Percentiles rank a stretch among this genome's conserved stretches.
These are phyloP conservation scores for Electrona antarctica DNA, from an alignment of 2,113 vertebrate genomes.

Conservation along the genomic window DNA sequence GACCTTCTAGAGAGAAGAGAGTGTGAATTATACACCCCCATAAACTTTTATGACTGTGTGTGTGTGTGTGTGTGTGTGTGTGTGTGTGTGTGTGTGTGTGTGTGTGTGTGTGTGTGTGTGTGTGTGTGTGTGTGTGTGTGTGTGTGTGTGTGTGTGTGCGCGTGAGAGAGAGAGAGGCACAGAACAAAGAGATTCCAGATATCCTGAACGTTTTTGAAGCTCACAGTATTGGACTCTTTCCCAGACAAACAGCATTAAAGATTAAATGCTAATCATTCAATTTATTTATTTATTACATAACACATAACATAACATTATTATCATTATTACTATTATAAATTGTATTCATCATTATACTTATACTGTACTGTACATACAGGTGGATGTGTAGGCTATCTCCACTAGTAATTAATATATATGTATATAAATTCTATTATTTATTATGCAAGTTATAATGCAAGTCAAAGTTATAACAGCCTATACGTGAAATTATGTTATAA, in stretches of 20 bases:
- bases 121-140: conserved; percentile 1
- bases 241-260: conserved; percentile 1
- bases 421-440: no score
- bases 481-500: no score
- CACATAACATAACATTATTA: no score
- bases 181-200: no score
- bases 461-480: no score
- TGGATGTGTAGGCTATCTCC: no score
- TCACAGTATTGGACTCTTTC: conserved; percentile 34
- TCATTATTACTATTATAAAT: no score
- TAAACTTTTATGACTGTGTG: conserved; percentile 71
- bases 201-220: background rate
- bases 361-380: no score
- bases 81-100: conserved; percentile 1
- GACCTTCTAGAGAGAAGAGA: conserved; percentile 57
- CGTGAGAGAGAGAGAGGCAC: background rate
- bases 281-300: no score
- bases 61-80: conserved; percentile 5
- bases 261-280: background rate
- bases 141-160: conserved; percentile 3
- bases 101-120: background rate
- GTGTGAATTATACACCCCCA: conserved; percentile 72
- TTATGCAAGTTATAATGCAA: no score
- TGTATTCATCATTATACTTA: no score
- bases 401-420: no score